Percentiles rank a stretch among this genome's conserved stretches.
These are phyloP conservation scores for Steromphala cineraria DNA, from an alignment of 2,888 invertebrate species.

Conservation along the genomic window DNA sequence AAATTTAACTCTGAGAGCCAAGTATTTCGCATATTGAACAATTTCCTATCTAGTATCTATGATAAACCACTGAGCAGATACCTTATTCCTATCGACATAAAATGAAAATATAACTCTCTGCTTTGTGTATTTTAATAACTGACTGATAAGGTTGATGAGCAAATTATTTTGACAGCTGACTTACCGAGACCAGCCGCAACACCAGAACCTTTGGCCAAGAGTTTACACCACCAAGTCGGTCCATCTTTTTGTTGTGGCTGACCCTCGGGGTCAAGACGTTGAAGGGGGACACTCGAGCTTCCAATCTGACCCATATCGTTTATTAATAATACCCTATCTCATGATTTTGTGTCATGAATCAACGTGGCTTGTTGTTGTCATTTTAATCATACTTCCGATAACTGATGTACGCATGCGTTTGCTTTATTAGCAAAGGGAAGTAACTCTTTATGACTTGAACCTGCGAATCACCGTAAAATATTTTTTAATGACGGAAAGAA, in stretches of 20 bases:
- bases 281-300: neutral
- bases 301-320: neutral
- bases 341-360: slow-evolving; percentile 8
- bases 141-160: no score
- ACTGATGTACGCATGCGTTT: neutral
- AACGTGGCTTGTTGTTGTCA: slow-evolving; percentile 25
- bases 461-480: no score
- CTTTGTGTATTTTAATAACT: no score
- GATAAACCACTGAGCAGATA: no score
- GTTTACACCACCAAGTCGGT: slow-evolving; percentile 58
- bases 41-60: no score
- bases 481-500: no score
- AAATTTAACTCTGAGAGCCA: no score
- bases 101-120: no score
- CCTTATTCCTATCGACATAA: no score
- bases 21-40: no score
- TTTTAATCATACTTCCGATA: slow-evolving; percentile 10
- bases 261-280: neutral
- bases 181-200: slow-evolving; percentile 56
- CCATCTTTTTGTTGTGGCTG: neutral
- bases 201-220: slow-evolving; percentile 50
- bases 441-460: neutral
- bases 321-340: neutral
- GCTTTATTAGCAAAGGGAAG: neutral
- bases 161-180: neutral